Percentiles rank a stretch among this genome's conserved stretches.
Evolutionary conservation across 2,113 vertebrate species (phyloP).

Genomic region (Oophaga pumilio): DNA sequence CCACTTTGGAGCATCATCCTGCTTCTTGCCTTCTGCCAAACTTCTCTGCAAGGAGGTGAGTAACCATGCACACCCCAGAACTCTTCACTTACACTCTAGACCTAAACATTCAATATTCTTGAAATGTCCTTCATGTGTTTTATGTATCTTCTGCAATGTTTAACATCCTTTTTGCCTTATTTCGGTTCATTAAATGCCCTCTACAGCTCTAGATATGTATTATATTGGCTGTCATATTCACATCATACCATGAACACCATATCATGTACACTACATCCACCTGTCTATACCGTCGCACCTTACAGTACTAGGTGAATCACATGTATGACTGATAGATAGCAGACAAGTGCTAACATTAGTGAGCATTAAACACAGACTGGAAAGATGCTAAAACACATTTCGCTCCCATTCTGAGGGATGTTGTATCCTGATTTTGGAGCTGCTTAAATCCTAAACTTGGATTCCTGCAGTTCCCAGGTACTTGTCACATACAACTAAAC

Average conservation of each 20-base stretch:
- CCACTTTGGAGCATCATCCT: conserved; percentile 52
- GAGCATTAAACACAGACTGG: not conserved
- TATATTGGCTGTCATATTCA: not conserved
- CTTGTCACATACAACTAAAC: not conserved
- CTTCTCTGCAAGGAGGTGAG: conserved; percentile 56
- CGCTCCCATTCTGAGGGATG: not conserved
- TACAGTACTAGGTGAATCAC: no score
- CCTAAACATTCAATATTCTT: not conserved
- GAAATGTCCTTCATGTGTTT: not conserved
- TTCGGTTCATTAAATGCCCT: not conserved
- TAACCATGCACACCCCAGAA: conserved; percentile 21
- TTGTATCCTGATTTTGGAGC: conserved; percentile 3
- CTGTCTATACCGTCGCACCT: not conserved
- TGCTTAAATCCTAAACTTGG: not conserved
- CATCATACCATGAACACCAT: not conserved
- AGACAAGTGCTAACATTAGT: not conserved
- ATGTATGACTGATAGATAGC: not conserved
- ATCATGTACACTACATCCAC: not conserved
- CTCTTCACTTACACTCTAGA: not conserved
- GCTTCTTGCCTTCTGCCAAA: conserved; percentile 56
- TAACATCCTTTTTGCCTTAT: no score
- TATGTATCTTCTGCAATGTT: not conserved
- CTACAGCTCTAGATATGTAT: not conserved
- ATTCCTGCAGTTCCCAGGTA: not conserved
- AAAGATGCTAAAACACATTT: not conserved